Evolutionary conservation across 2,888 invertebrate species (phyloP).

Genomic region (Hedychridium roseum): DNA sequence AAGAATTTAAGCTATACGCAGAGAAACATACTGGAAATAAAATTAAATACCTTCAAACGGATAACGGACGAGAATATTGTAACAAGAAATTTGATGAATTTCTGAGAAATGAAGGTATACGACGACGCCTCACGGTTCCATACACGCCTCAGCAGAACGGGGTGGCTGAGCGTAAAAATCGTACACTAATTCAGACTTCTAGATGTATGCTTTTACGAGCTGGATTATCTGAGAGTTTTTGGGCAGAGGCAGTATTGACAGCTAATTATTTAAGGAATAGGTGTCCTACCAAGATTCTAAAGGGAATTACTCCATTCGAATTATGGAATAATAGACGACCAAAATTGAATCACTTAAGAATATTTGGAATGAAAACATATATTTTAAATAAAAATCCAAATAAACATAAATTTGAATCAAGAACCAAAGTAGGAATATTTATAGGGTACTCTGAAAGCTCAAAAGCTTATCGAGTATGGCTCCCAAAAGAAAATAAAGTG

Average conservation of each 20-base stretch:
- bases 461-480: too few species aligned
- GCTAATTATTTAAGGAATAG: background rate
- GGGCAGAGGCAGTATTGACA: background rate
- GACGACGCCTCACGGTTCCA: background rate
- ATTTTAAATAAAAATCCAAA: background rate
- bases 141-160: background rate
- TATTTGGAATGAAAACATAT: background rate
- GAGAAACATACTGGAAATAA: background rate
- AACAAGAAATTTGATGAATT: background rate
- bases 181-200: background rate
- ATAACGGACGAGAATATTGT: background rate
- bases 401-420: background rate
- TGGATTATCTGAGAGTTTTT: background rate
- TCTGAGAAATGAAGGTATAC: background rate
- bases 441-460: too few species aligned
- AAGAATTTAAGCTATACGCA: background rate
- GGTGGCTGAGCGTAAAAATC: background rate
- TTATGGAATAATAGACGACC: background rate
- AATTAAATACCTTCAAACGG: background rate
- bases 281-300: background rate
- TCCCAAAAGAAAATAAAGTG: too few species aligned
- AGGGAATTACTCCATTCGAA: background rate
- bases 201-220: background rate
- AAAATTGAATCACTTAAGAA: background rate
- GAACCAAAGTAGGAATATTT: too few species aligned